These are phyloP conservation scores for Thecophora atra DNA, from an alignment of 2,888 invertebrate species.

Conservation along the genomic window DNA sequence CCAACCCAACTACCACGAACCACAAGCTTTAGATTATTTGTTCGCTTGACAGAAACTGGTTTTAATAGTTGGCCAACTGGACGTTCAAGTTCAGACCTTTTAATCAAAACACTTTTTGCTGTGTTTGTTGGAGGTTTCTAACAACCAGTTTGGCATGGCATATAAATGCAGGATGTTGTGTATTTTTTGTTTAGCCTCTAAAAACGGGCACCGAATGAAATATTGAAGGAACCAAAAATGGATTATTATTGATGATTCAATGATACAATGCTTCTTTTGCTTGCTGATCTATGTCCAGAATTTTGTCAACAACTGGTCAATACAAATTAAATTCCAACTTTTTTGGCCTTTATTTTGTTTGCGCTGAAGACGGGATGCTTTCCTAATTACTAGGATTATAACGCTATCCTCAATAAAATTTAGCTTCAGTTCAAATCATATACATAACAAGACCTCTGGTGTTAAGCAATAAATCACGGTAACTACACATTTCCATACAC, in stretches of 20 bases:
- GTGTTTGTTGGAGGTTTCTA: conserved; percentile 8
- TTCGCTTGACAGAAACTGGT: conserved; percentile 23
- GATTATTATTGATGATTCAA: background rate
- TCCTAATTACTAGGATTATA: too few relatives aligned
- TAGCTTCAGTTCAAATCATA: too few relatives aligned
- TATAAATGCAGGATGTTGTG: conserved; percentile 11
- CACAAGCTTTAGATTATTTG: background rate
- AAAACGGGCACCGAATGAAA: background rate
- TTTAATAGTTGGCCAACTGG: conserved; percentile 36
- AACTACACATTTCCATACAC: too few relatives aligned
- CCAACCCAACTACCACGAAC: too few relatives aligned
- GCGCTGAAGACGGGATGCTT: too few relatives aligned
- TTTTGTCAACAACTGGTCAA: too few relatives aligned
- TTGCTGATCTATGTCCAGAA: too few relatives aligned
- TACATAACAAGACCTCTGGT: too few relatives aligned
- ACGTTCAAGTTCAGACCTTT: conserved; percentile 32
- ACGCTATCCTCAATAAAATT: too few relatives aligned
- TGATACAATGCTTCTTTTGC: background rate
- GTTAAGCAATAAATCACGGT: too few relatives aligned
- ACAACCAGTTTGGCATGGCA: background rate
- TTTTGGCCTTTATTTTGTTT: too few relatives aligned
- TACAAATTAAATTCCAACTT: too few relatives aligned
- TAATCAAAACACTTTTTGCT: background rate
- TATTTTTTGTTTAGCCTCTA: background rate
- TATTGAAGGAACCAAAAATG: background rate